These are phyloP conservation scores for Phyllotis vaccarum DNA, from an alignment of 2,797 vertebrate species.

Conservation along the genomic window DNA sequence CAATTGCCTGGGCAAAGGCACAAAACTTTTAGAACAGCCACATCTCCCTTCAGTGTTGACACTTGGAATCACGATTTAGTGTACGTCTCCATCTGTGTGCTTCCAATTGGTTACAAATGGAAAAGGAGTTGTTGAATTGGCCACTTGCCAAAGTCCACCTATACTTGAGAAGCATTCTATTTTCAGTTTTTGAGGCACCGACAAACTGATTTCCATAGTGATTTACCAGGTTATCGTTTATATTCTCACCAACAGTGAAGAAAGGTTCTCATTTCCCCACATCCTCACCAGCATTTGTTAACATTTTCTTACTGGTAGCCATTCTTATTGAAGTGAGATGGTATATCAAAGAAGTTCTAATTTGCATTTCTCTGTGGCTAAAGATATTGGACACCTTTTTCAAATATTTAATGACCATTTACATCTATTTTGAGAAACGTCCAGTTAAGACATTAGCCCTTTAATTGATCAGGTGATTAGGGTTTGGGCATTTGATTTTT, in stretches of 20 bases:
- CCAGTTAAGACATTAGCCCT: neutral
- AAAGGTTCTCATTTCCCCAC: neutral
- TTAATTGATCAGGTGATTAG: neutral
- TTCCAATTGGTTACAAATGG: constrained; percentile 10
- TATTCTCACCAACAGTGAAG: neutral
- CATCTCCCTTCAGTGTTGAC: constrained; percentile 27
- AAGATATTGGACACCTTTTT: neutral
- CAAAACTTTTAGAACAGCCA: neutral
- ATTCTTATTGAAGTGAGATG: neutral
- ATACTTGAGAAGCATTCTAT: constrained; percentile 9
- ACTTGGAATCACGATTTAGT: neutral
- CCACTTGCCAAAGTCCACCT: neutral
- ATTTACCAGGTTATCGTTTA: neutral
- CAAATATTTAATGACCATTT: neutral
- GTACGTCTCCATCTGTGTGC: neutral
- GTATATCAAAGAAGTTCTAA: neutral
- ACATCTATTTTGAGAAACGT: neutral
- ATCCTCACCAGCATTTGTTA: neutral
- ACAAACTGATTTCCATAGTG: neutral
- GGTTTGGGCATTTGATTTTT: neutral
- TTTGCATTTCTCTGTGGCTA: neutral
- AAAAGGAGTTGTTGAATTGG: neutral
- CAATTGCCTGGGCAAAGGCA: neutral
- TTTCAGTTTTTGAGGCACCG: neutral
- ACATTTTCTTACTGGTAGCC: neutral